A percentile compares a stretch with the other conserved stretches of the same genome.
Conservation (phyloP, 2,113 vertebrate genomes). For the Spea multiplicata region DNA sequence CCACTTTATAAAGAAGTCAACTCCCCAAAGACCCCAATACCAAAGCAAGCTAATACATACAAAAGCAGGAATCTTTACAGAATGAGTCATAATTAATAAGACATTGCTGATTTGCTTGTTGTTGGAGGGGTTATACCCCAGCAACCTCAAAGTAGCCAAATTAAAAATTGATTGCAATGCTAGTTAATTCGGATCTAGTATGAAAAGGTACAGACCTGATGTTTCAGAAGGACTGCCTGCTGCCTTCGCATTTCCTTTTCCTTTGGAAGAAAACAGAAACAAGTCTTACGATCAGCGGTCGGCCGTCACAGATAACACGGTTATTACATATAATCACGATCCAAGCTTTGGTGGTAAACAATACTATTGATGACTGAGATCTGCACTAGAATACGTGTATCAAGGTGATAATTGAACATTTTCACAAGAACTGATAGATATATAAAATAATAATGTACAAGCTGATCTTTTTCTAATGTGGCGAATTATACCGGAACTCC, state of each 20-base stretch:
- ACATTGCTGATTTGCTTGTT: neutral
- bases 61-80: constrained; percentile 62
- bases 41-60: constrained; percentile 81
- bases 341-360: neutral
- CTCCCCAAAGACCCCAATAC: constrained; percentile 70
- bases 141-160: neutral
- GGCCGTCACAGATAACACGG: neutral
- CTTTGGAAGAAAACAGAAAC: constrained; percentile 66
- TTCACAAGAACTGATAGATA: neutral
- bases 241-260: constrained; percentile 90
- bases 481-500: neutral
- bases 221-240: constrained; percentile 88
- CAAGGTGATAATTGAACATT: neutral
- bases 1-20: constrained; percentile 68
- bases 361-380: neutral
- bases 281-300: neutral
- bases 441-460: neutral
- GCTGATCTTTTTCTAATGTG: too few relatives aligned
- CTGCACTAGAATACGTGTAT: neutral
- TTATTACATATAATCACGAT: too few relatives aligned
- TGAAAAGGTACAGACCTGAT: constrained; percentile 77
- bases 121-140: neutral
- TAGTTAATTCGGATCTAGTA: constrained; percentile 37
- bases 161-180: neutral
- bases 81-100: constrained; percentile 5